A percentile compares a stretch with the other conserved stretches of the same genome.
phyloP scores from a whole-genome alignment of 1,140 invertebrate species.

The Hetaerina americana region DNA sequence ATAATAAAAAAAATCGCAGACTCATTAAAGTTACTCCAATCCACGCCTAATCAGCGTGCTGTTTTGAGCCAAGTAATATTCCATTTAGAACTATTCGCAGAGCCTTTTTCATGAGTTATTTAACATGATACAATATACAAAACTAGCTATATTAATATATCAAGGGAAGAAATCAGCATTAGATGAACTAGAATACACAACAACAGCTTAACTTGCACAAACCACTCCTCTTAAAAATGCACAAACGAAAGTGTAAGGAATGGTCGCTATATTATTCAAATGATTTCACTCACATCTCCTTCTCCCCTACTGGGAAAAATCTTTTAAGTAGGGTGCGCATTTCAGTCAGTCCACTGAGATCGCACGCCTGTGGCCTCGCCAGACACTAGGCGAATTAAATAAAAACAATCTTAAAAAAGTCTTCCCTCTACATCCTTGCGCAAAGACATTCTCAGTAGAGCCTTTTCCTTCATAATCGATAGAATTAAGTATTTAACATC shows the following conservation, averaged over 20 bases:
- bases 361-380: neutral
- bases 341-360: slow-evolving; percentile 9
- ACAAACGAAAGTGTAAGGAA: slow-evolving; percentile 12
- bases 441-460: neutral
- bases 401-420: slow-evolving; percentile 4
- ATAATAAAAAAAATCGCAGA: neutral
- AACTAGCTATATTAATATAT: slow-evolving; percentile 13
- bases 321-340: slow-evolving; percentile 10
- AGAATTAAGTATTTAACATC: neutral
- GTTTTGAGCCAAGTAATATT: slow-evolving; percentile 6
- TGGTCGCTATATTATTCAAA: slow-evolving; percentile 7
- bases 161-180: slow-evolving; percentile 15
- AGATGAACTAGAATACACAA: slow-evolving; percentile 12
- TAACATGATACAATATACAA: slow-evolving; percentile 15
- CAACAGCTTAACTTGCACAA: slow-evolving; percentile 9
- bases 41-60: neutral
- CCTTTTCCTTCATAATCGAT: neutral
- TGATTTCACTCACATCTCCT: neutral
- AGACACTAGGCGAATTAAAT: neutral
- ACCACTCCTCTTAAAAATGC: slow-evolving; percentile 14
- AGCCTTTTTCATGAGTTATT: slow-evolving; percentile 3
- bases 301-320: neutral
- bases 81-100: neutral
- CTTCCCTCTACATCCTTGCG: neutral
- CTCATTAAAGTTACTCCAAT: slow-evolving; percentile 11